Conservation (phyloP, 2,113 vertebrate species). For the Tachuris rubrigastra region DNA sequence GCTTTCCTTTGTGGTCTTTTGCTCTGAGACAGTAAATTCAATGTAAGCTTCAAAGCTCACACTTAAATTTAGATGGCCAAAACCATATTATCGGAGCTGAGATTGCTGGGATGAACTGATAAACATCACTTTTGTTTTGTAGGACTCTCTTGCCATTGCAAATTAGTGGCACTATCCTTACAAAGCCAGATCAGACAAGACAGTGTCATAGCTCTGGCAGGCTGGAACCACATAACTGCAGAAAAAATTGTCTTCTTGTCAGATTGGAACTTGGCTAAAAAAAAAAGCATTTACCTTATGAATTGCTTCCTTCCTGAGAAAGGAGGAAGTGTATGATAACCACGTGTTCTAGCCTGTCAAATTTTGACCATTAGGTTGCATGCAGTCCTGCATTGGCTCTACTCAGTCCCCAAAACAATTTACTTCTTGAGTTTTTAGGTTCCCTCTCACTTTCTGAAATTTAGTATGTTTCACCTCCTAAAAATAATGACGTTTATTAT, state of each 20-base stretch:
- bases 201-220: neutral
- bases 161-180: neutral
- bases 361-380: neutral
- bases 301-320: neutral
- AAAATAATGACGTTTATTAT: neutral
- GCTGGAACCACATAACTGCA: neutral
- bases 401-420: neutral
- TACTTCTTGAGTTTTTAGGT: neutral
- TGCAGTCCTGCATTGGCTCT: neutral
- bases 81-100: neutral
- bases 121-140: neutral
- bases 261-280: neutral
- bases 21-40: neutral
- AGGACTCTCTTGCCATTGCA: neutral
- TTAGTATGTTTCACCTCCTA: neutral
- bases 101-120: neutral
- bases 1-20: neutral
- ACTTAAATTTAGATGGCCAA: neutral
- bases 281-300: neutral
- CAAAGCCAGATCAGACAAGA: neutral
- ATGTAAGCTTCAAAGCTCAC: neutral
- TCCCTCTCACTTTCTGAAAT: neutral
- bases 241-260: neutral
- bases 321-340: neutral
- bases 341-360: neutral